phyloP scores from a whole-genome alignment of 2,888 invertebrate species.

The Syritta pipiens region DNA sequence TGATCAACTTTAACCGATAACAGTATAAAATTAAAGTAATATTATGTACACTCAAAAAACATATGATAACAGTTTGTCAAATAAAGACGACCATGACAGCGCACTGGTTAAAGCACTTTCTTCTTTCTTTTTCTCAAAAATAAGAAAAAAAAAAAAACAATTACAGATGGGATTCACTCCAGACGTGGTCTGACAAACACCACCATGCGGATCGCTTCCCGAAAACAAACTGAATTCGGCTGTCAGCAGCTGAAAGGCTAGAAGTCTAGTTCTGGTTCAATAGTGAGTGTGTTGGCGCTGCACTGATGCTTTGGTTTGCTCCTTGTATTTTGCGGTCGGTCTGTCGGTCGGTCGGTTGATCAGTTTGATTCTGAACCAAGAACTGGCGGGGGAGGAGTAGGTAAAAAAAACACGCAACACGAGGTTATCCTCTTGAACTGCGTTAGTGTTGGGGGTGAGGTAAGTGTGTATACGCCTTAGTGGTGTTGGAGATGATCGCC shows the following conservation, averaged over 20 bases:
- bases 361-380: neutral
- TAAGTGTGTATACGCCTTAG: slow-evolving; percentile 5
- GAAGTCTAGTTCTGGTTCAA: slow-evolving; percentile 48
- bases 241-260: slow-evolving; percentile 52
- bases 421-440: slow-evolving; percentile 55
- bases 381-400: slow-evolving; percentile 50
- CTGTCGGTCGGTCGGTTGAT: neutral
- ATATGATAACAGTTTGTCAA: slow-evolving; percentile 63
- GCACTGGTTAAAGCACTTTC: slow-evolving; percentile 23
- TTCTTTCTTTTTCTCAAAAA: neutral
- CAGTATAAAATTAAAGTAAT: slow-evolving; percentile 18
- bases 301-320: slow-evolving; percentile 40
- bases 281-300: slow-evolving; percentile 26
- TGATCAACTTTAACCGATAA: slow-evolving; percentile 41
- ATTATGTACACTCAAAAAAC: slow-evolving; percentile 33
- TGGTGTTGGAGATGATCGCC: slow-evolving; percentile 23
- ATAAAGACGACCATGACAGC: slow-evolving; percentile 42
- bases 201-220: slow-evolving; percentile 52
- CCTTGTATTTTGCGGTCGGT: too few species aligned
- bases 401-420: slow-evolving; percentile 27
- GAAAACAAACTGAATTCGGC: slow-evolving; percentile 55
- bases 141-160: slow-evolving; percentile 11
- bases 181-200: neutral
- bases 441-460: slow-evolving; percentile 25
- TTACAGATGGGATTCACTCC: neutral